Conservation (phyloP, 2,797 vertebrate genomes). For the Hydrocynus forskahlii region DNA sequence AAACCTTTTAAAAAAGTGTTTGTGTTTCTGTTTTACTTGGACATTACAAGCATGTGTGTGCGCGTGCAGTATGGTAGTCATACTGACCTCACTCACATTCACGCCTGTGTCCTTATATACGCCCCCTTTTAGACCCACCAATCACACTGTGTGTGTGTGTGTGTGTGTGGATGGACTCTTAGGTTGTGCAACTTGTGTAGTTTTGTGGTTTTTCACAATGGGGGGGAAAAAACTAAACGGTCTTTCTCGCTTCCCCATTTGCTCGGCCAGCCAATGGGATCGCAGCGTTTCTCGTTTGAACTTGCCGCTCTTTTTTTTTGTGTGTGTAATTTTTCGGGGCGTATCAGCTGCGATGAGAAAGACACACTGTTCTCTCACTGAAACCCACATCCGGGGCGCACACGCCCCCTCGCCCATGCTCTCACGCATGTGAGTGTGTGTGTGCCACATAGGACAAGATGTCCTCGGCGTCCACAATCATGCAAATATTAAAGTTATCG, state of each 20-base stretch:
- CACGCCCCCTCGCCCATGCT: slow-evolving; percentile 28
- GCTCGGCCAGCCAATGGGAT: slow-evolving; percentile 61
- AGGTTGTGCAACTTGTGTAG: slow-evolving; percentile 23
- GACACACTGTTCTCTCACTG: slow-evolving; percentile 43
- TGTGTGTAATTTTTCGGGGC: slow-evolving; percentile 19
- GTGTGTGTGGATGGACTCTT: not conserved
- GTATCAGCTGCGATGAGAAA: slow-evolving; percentile 50
- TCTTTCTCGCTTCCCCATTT: slow-evolving; percentile 62
- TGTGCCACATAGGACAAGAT: not conserved
- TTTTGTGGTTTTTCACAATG: slow-evolving; percentile 36
- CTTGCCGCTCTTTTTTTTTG: slow-evolving; percentile 63
- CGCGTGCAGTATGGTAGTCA: no score
- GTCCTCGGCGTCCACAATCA: not conserved
- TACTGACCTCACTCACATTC: not conserved
- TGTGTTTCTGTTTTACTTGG: no score
- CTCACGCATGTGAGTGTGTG: not conserved
- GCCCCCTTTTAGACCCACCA: slow-evolving; percentile 43
- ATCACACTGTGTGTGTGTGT: not conserved
- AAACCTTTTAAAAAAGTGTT: no score
- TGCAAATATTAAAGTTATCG: not conserved
- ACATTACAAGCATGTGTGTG: no score
- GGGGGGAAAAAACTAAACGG: slow-evolving; percentile 27
- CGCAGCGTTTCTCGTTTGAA: slow-evolving; percentile 65
- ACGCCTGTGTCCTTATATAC: slow-evolving; percentile 30
- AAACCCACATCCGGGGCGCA: slow-evolving; percentile 68